Conservation (phyloP, 2,797 vertebrate genomes). For the Pangasius macronema region DNA sequence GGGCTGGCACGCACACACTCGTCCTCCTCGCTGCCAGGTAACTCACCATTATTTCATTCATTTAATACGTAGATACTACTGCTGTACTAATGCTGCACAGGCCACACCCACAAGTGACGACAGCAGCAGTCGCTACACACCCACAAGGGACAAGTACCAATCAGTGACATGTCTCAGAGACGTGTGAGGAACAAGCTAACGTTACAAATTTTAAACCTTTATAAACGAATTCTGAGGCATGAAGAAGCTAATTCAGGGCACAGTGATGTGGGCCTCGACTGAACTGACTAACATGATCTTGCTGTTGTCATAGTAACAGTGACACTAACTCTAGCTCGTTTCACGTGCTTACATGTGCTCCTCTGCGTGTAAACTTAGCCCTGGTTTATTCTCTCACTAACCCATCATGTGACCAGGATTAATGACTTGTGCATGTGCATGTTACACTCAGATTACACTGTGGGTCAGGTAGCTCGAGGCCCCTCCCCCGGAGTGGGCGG, state of each 20-base stretch:
- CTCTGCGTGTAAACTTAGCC: too few species aligned
- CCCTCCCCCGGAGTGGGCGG: conserved; percentile 54
- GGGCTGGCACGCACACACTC: conserved; percentile 70
- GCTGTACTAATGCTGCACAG: neutral
- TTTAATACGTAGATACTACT: neutral
- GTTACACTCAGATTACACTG: conserved; percentile 69
- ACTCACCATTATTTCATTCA: neutral
- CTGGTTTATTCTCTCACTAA: neutral
- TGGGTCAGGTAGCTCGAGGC: conserved; percentile 58
- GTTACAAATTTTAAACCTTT: neutral
- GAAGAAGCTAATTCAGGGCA: neutral
- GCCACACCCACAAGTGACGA: neutral
- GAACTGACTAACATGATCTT: neutral
- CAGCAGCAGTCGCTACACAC: neutral
- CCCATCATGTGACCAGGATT: neutral
- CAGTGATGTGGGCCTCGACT: neutral
- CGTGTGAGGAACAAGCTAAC: neutral
- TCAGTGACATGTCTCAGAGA: neutral
- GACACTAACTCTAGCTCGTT: neutral
- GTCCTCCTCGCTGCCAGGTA: conserved; percentile 76
- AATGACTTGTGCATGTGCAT: conserved; percentile 20
- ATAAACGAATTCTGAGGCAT: too few species aligned
- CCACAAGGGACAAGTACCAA: neutral
- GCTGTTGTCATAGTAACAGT: conserved; percentile 1
- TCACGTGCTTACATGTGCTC: neutral